Base-by-base conservation (phyloP, 2,888 invertebrate genomes). In the Hyles lineata region DNA sequence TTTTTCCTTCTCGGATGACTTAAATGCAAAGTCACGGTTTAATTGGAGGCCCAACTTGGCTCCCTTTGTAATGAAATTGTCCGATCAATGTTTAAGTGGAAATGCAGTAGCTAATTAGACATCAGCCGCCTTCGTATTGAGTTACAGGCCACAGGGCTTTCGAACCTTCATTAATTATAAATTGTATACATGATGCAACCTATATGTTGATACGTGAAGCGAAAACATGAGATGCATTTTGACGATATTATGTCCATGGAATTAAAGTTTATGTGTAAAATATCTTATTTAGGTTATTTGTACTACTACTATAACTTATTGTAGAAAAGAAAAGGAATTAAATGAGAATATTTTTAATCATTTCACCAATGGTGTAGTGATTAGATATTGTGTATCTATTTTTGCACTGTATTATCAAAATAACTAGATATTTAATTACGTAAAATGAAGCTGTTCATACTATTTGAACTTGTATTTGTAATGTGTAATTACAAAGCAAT, bases 61-160 rank as follows among this genome's bases (percentile, higher is more conserved):
- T 50, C 15, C 43, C 43, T 67, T n/a, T 15, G 11, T 50, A 17
- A 50, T 50, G 52, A 21, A 63, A n/a, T 19, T 61, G 4, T 25
- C 25, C 25, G 61, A 21, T 67, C 17, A 23, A 50, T 50, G 11
- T 43, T 11, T 35, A 35, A 67, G 11, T 67, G 17, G 11, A 23
- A 23, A 67, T 63, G 35, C 21, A 43, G 63, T 43, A 63, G 43
- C 35, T 43, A 63, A 63, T 67, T 67, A 23, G 21, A 67, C 23
- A 43, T 50, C 23, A 43, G 4, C 21, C 43, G 3, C 21, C 43
- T 35, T n/a, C 52, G 17, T 55, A 55, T 55, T 43, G 43, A 43
- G n/a, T 43, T 50, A 15, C 15, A 50, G n/a, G 52, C 19, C 52
- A 55, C 19, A 55, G 52, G 19, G 52, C 1, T 43, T 1, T 43